Conservation (phyloP, 2,797 vertebrate species). For the Cyprinodon diabolis region DNA sequence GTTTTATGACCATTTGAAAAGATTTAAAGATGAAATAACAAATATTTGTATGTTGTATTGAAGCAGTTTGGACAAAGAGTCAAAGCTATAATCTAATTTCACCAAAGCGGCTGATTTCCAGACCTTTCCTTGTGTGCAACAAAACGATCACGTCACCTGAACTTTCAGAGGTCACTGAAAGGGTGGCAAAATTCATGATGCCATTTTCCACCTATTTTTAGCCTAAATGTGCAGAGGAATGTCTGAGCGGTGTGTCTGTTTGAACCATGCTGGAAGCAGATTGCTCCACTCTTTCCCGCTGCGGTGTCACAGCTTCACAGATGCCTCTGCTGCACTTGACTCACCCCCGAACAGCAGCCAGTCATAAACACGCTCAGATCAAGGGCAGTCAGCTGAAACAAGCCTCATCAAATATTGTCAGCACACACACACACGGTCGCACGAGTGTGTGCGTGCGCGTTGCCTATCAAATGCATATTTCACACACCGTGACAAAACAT, state of each 20-base stretch:
- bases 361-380: slow-evolving; percentile 32
- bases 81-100: not conserved
- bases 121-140: too few species aligned
- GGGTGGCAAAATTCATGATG: not conserved
- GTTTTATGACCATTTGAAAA: not conserved
- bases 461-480: slow-evolving; percentile 35
- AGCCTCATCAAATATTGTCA: slow-evolving; percentile 14
- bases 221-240: not conserved
- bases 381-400: slow-evolving; percentile 38
- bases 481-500: slow-evolving; percentile 34
- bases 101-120: not conserved
- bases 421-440: not conserved
- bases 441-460: not conserved
- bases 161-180: not conserved
- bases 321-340: slow-evolving; percentile 31
- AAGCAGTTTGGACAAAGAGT: not conserved
- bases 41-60: not conserved
- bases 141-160: not conserved
- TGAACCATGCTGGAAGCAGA: slow-evolving; percentile 8
- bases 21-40: not conserved
- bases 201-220: not conserved
- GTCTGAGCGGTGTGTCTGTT: not conserved
- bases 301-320: slow-evolving; percentile 19
- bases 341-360: slow-evolving; percentile 40
- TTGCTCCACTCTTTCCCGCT: not conserved